Evolutionary conservation across 2,888 invertebrate species (phyloP).

Genomic region (Gymnocheta viridis): DNA sequence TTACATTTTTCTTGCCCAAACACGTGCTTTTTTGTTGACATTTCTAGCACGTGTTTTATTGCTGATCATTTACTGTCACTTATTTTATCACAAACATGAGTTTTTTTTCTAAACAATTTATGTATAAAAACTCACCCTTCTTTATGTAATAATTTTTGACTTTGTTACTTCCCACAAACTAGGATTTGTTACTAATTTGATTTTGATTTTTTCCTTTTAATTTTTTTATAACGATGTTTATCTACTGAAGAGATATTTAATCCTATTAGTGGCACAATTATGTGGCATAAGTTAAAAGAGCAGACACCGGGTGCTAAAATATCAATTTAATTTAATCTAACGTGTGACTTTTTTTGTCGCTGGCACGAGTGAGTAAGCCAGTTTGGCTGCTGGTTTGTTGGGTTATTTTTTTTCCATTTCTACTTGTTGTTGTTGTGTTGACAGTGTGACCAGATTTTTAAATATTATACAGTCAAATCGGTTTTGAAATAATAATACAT

Average conservation of each 20-base stretch:
- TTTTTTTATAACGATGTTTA: slow-evolving; percentile 66
- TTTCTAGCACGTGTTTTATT: slow-evolving; percentile 43
- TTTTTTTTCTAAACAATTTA: neutral
- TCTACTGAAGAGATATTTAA: slow-evolving; percentile 73
- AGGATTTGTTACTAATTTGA: slow-evolving; percentile 76
- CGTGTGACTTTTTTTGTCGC: slow-evolving; percentile 54
- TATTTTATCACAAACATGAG: slow-evolving; percentile 2
- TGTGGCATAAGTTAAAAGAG: slow-evolving; percentile 71
- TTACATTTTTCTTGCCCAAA: neutral
- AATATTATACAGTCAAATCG: no score
- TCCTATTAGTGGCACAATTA: slow-evolving; percentile 76
- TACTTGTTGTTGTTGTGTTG: no score
- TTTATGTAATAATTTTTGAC: neutral
- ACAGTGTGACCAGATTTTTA: no score
- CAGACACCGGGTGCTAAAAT: slow-evolving; percentile 69
- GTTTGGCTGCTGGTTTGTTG: slow-evolving; percentile 20
- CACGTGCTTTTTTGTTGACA: slow-evolving; percentile 38
- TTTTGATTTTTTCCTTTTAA: slow-evolving; percentile 73
- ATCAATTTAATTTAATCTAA: slow-evolving; percentile 63
- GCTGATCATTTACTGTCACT: slow-evolving; percentile 39
- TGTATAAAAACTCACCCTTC: slow-evolving; percentile 19
- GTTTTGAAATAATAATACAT: no score
- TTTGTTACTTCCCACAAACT: slow-evolving; percentile 42
- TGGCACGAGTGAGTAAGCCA: neutral
- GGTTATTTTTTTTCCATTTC: no score